A percentile compares a stretch with the other conserved stretches of the same genome.
phyloP scores from a whole-genome alignment of 30 jellyfish, hydroid and myxozoan genomes.

The Aurelia sp. region DNA sequence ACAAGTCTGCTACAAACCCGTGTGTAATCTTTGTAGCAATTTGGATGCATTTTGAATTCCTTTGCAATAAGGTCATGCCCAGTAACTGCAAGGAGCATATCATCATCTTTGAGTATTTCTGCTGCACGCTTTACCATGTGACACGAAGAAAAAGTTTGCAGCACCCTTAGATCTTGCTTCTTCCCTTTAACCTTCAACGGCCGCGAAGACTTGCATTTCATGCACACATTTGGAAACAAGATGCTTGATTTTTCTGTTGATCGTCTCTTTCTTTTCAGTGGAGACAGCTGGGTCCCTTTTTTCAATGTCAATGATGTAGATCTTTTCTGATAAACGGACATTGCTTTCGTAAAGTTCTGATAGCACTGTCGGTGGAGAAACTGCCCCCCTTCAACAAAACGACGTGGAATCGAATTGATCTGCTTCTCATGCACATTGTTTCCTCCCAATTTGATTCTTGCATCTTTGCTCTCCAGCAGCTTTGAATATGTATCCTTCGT shows the following conservation, averaged over 20 bases:
- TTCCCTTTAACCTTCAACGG: no score
- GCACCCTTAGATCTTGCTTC: no score
- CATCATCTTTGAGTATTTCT: constrained; percentile 16
- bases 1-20: constrained; percentile 13
- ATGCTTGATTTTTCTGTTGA: no score
- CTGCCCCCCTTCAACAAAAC: constrained; percentile 36
- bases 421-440: constrained; percentile 17
- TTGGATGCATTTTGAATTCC: constrained; percentile 32
- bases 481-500: constrained; percentile 14
- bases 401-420: constrained; percentile 17
- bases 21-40: constrained; percentile 24
- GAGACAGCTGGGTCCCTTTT: no score
- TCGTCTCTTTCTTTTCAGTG: no score
- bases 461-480: constrained; percentile 18
- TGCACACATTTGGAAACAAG: no score
- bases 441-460: constrained; percentile 39
- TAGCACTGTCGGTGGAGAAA: constrained; percentile 35
- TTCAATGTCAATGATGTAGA: no score
- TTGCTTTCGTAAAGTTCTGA: no score
- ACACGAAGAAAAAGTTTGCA: constrained; percentile 31
- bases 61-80: constrained; percentile 42
- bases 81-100: constrained; percentile 28
- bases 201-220: no score
- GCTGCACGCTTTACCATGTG: constrained; percentile 25
- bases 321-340: no score